Base-by-base conservation (phyloP, 92 coral and sea anemone species). In the Zoanthus gigantus region DNA sequence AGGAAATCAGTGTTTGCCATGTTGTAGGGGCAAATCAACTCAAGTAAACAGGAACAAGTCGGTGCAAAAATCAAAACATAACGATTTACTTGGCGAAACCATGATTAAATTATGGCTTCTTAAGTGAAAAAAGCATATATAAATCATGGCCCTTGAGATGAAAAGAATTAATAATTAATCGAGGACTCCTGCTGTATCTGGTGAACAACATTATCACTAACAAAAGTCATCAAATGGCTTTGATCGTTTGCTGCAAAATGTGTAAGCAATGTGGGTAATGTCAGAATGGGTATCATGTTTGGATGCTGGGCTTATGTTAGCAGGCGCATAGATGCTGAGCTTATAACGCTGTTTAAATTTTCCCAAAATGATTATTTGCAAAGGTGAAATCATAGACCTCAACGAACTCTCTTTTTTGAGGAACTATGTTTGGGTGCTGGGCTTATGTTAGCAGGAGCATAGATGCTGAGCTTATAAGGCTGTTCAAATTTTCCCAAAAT, bases 401-500 rank as follows among this genome's bases (percentile, higher is more conserved):
- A n/a, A 67, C 16, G 57, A 83, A 52, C 17, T 44, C 46, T 16
- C 23, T 60, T 65, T 48, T 78, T 67, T 30, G 71, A 50, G 78
- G 87, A 66, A 83, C 16, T 76, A 50, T 18, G 9, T 23, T 23
- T 23, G 23, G 23, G 23, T 34, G 42, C 42, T 34, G 42, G 2
- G 42, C 2, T 34, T 34, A 34, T 34, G 1, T 34, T 34, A 34
- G 42, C 42, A 34, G 42, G 42, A 1, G 3, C 42, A 34, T 34
- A 34, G 42, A 34, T 34, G 3, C 42, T 34, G 42, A 34, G 3
- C 42, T 34, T 34, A 34, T 34, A 34, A 67, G 32, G 32, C 17
- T 71, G 75, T 71, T 81, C 44, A 83, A 3, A 65, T 52, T 83
- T 71, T 83, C 53, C 76, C 87, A 83, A 83, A 67, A 29, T 83